A percentile compares a stretch with the other conserved stretches of the same genome.
These are phyloP conservation scores for Cynoglossus semilaevis DNA, from an alignment of 2,113 vertebrate species.

Conservation along the genomic window DNA sequence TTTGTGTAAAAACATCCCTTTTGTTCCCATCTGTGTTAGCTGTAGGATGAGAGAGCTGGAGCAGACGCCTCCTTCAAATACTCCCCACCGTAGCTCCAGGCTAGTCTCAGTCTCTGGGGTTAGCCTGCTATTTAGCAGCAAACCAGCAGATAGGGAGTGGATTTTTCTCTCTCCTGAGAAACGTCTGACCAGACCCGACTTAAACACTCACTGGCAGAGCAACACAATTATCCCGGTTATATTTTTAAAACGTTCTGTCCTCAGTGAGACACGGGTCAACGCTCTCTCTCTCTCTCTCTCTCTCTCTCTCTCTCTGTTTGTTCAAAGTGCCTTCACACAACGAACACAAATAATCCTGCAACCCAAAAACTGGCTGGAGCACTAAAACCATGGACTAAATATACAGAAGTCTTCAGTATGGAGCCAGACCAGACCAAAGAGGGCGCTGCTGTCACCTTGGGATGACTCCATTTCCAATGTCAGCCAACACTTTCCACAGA, in stretches of 20 bases:
- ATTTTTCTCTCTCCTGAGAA: constrained; percentile 45
- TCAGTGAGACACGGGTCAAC: background rate
- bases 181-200: constrained; percentile 31
- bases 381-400: no score
- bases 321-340: constrained; percentile 4
- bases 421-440: no score
- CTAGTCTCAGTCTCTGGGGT: constrained; percentile 31
- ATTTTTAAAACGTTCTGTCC: constrained; percentile 29
- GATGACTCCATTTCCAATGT: no score
- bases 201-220: background rate
- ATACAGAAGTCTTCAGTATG: no score
- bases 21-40: constrained; percentile 25
- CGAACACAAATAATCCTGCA: no score
- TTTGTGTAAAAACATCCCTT: constrained; percentile 19
- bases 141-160: constrained; percentile 47
- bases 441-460: no score
- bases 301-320: constrained; percentile 12
- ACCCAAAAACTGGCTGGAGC: no score
- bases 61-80: constrained; percentile 36
- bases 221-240: constrained; percentile 15
- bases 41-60: constrained; percentile 11
- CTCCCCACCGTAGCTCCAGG: constrained; percentile 32
- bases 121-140: constrained; percentile 62
- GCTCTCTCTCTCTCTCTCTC: constrained; percentile 7
- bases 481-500: no score